Conservation (phyloP, 2,888 invertebrate genomes). For the Pecten maximus region DNA sequence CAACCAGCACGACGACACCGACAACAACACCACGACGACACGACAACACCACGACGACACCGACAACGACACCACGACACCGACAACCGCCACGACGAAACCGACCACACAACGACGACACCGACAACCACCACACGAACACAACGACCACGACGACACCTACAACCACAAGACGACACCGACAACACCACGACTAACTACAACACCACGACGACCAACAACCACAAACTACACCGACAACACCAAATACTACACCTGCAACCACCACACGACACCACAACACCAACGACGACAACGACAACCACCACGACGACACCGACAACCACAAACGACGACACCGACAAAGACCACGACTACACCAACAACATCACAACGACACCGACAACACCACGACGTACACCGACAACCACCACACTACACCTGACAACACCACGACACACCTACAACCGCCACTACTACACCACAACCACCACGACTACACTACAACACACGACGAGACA, state of each 20-base stretch:
- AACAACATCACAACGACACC: neutral
- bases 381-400: too few relatives aligned
- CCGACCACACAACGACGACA: neutral
- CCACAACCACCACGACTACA: too few relatives aligned
- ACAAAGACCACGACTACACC: neutral
- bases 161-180: too few relatives aligned
- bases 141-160: neutral
- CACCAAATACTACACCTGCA: too few relatives aligned
- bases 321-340: neutral
- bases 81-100: neutral
- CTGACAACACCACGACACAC: too few relatives aligned
- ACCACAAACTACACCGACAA: too few relatives aligned
- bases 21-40: constrained; percentile 15
- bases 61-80: neutral
- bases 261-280: neutral
- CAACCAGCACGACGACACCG: neutral
- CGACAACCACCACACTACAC: too few relatives aligned
- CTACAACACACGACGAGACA: too few relatives aligned
- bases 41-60: constrained; percentile 22
- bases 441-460: too few relatives aligned
- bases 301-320: neutral
- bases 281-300: neutral
- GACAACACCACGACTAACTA: too few relatives aligned
- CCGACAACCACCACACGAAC: neutral
- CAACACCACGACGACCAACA: too few relatives aligned